These are phyloP conservation scores for Hyles vespertilio DNA, from an alignment of 1,140 invertebrate species.

Conservation along the genomic window DNA sequence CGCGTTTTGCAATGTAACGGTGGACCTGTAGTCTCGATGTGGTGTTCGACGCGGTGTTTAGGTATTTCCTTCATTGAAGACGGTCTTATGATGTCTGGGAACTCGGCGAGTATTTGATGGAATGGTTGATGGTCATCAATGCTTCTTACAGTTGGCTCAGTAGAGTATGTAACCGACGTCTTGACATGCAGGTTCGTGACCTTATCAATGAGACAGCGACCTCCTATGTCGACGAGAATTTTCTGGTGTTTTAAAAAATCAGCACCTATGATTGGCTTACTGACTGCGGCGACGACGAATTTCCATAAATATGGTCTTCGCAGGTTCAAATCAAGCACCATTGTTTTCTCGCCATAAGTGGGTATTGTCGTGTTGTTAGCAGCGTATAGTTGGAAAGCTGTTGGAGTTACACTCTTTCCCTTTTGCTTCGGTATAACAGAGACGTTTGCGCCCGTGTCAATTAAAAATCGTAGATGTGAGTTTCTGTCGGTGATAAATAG, in stretches of 20 bases:
- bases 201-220: slow-evolving; percentile 3
- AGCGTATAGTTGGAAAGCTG: slow-evolving; percentile 4
- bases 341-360: slow-evolving; percentile 6
- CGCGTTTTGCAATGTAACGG: slow-evolving; percentile 23
- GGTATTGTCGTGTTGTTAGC: slow-evolving; percentile 6
- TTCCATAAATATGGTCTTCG: slow-evolving; percentile 1
- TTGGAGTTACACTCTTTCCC: neutral
- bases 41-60: slow-evolving; percentile 23
- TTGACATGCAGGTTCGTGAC: no score
- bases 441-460: slow-evolving; percentile 4
- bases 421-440: neutral
- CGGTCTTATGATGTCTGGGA: slow-evolving; percentile 21
- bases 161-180: no score
- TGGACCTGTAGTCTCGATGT: slow-evolving; percentile 21
- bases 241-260: slow-evolving; percentile 8
- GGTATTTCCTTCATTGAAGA: slow-evolving; percentile 20
- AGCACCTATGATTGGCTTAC: slow-evolving; percentile 9
- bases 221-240: neutral
- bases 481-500: slow-evolving; percentile 29
- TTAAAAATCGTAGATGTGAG: neutral
- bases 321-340: slow-evolving; percentile 5
- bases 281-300: slow-evolving; percentile 6
- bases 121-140: slow-evolving; percentile 27
- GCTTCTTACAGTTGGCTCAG: slow-evolving; percentile 16
- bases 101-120: slow-evolving; percentile 28